Percentiles rank a stretch among this genome's conserved stretches.
phyloP scores from a whole-genome alignment of 2,888 invertebrate species.

The Hoplodrina blanda region DNA sequence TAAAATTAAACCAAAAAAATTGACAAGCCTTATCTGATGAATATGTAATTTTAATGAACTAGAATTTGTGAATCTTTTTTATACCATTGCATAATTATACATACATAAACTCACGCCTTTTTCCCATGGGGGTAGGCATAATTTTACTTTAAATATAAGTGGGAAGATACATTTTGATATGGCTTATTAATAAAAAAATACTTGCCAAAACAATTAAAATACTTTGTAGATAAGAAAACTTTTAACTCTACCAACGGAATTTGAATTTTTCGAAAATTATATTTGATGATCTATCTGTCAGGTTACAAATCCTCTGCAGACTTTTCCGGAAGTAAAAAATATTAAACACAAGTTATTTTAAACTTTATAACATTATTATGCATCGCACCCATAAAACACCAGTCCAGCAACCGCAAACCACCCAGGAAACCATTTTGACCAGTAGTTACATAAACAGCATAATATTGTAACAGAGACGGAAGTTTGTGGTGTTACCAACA shows the following conservation, averaged over 20 bases:
- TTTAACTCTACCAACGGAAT: too few species aligned
- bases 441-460: slow-evolving; percentile 35
- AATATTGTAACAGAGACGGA: slow-evolving; percentile 49
- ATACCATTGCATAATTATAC: slow-evolving; percentile 9
- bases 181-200: background rate
- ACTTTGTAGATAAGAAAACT: too few species aligned
- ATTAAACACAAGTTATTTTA: background rate
- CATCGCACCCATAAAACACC: slow-evolving; percentile 30
- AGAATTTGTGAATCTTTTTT: background rate
- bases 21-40: background rate
- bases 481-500: slow-evolving; percentile 35
- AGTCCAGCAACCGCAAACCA: slow-evolving; percentile 21
- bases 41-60: background rate
- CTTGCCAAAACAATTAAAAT: too few species aligned
- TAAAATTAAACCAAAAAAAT: background rate
- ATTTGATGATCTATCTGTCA: too few species aligned
- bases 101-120: too few species aligned
- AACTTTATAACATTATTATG: background rate
- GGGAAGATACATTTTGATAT: background rate
- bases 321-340: background rate
- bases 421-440: slow-evolving; percentile 45
- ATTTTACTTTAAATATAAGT: background rate
- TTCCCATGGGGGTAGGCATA: too few species aligned
- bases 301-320: too few species aligned
- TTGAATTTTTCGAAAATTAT: too few species aligned